These are phyloP conservation scores for Burhinus bistriatus DNA, from an alignment of 2,113 vertebrate genomes.

Conservation along the genomic window DNA sequence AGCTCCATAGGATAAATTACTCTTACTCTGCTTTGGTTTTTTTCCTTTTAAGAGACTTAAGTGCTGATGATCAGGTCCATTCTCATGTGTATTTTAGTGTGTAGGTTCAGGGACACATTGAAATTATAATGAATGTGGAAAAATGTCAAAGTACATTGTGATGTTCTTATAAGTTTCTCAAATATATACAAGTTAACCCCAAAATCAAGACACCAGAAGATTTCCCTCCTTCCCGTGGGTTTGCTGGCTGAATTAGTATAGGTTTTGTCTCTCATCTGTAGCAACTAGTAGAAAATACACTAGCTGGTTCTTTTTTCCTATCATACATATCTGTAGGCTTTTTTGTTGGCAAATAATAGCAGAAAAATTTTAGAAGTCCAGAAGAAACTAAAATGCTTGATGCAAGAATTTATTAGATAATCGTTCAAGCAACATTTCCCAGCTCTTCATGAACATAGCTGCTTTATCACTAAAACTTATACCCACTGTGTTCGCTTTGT, in stretches of 20 bases:
- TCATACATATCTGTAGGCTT: background rate
- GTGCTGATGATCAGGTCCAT: rapidly evolving
- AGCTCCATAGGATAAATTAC: background rate
- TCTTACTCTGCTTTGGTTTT: background rate
- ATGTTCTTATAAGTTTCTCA: background rate
- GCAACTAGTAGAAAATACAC: background rate
- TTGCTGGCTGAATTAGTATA: background rate
- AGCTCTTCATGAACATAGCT: background rate
- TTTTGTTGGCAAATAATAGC: background rate
- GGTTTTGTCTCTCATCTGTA: background rate
- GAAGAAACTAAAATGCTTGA: background rate
- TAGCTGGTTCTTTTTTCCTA: background rate
- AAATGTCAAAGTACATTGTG: background rate
- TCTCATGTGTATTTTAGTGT: background rate
- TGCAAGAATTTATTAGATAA: background rate
- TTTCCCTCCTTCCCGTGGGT: background rate
- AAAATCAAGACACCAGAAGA: background rate
- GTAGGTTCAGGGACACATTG: background rate
- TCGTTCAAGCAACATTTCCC: background rate
- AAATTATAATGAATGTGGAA: background rate
- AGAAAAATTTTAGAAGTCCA: background rate
- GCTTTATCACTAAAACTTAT: background rate
- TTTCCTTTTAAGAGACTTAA: background rate
- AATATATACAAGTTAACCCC: background rate
- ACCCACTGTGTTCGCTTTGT: background rate